Evolutionary conservation across 2,888 invertebrate species (phyloP), one percentile per base, ranked within the genome.

Genomic region (Sycophila texana): DNA sequence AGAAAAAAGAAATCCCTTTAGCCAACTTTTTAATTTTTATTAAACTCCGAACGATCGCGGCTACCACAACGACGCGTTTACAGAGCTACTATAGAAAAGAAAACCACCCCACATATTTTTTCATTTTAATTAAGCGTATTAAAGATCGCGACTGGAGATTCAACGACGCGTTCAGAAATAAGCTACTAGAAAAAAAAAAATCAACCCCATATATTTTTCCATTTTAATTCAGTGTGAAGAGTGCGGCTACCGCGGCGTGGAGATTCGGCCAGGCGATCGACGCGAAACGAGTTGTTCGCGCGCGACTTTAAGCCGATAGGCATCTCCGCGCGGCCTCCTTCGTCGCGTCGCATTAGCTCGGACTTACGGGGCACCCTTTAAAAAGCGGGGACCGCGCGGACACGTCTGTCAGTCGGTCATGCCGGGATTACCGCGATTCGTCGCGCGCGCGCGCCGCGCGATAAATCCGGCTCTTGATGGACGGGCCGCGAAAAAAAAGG

Each of bases 381-480:
- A 26, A 26, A 26, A 26, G 55, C 53, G n/a, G 12, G 20, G 30
- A 18, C 20, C 39, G 57, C 51, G 7, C 4, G 20, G n/a, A 61
- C 39, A 16, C 58, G 18, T 20, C 20, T 12, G 20, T 20, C 18
- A 57, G 57, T 63, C 47, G 63, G n/a, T 2, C 5, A 12, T n/a
- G 30, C 2, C 14, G 4, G 26, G 18, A 53, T 67, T 18, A 22
- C 39, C 47, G n/a, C 22, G 57, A 10, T 7, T 39, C 16, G 14
- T 39, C 18, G 20, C n/a, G n/a, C n/a, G n/a, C n/a, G n/a, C n/a
- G n/a, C 22, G 58, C 22, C 10, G 2, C 20, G 39, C 16, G 53
- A 61, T 63, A 61, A 61, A 72, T 61, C 61, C 63, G 55, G 22
- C 7, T 47, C 16, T 47, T 71, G 70, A 71, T 58, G 58, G 70